phyloP scores from a whole-genome alignment of 1,140 invertebrate genomes.

The Procambarus virginalis region DNA sequence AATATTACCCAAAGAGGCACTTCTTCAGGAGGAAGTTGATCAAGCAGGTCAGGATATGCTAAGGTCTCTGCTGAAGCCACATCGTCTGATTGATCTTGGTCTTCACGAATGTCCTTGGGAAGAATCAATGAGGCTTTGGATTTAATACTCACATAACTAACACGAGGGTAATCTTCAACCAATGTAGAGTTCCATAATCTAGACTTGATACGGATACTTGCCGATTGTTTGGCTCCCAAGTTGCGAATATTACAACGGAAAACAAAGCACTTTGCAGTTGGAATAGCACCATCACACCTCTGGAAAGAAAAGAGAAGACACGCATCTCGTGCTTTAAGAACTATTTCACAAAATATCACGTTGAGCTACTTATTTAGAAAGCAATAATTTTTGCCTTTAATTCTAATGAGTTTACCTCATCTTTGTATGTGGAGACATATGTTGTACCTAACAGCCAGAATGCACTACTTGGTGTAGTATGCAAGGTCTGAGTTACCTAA shows the following conservation, averaged over 20 bases:
- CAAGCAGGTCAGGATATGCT: constrained; percentile 84
- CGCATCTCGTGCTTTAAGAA: no score
- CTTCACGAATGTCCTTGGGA: constrained; percentile 83
- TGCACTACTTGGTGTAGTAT: no score
- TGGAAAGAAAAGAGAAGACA: constrained; percentile 72
- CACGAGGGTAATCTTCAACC: constrained; percentile 88
- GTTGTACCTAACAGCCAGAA: no score
- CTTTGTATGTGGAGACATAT: no score
- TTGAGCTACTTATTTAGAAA: no score
- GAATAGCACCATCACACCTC: constrained; percentile 82
- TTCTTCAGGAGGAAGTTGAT: constrained; percentile 80
- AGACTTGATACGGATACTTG: constrained; percentile 85
- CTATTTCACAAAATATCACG: no score
- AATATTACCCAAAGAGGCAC: constrained; percentile 90
- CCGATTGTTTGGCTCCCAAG: constrained; percentile 82
- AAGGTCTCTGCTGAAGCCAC: constrained; percentile 81
- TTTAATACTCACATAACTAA: constrained; percentile 87
- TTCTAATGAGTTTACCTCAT: no score
- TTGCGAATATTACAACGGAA: constrained; percentile 87
- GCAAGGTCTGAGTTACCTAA: no score
- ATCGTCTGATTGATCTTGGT: constrained; percentile 80
- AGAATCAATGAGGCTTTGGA: constrained; percentile 85
- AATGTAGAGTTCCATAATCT: constrained; percentile 93
- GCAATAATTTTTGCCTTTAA: no score
- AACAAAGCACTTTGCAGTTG: constrained; percentile 89